Base-by-base conservation (phyloP, 1,140 invertebrate species). In the Nymphalis io region DNA sequence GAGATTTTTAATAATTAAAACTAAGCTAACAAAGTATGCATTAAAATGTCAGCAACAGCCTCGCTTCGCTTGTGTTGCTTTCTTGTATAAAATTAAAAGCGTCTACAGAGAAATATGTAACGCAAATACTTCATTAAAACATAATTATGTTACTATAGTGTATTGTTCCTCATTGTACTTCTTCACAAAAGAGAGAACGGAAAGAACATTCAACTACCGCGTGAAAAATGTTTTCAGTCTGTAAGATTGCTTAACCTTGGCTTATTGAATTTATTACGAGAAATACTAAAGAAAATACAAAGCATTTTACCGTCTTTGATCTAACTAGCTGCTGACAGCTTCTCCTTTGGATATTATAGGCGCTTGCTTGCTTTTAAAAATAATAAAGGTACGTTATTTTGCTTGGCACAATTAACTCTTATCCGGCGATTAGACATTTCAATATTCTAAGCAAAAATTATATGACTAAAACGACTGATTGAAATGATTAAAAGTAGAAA, bases 1-100 rank as follows among this genome's bases (percentile, higher is more conserved):
- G 23, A 44, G 40, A 27, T 16, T 58, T 59, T 66, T 59, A 60
- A 60, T 60, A 67, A 67, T 67, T 67, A 67, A 67, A 38, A 60
- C 55, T 60, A 42, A 38, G 33, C 27, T 67, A 67, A 67, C 57
- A 60, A 48, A 67, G 53, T 46, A 16, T 40, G 39, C 39, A 39
- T 44, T 44, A 58, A 66, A 59, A 44, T 66, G 53, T 58, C 63
- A 66, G 55, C 63, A 42, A 3, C 55, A 66, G 40, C 23, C 27
- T 55, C 5, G 21, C 20, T 21, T 55, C 51, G 20, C 21, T 21
- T 20, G 21, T 55, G 3, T 55, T n/a, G 51, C 23, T 55, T 55
- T 51, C 23, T 59, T 40, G 16, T 59, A 27, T 39, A 67, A 67
- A 48, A 46, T 42, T 40, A 66, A 27, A 33, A 67, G 3, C 3